Conservation (phyloP, 2,113 vertebrate species). For the Geococcyx californianus region DNA sequence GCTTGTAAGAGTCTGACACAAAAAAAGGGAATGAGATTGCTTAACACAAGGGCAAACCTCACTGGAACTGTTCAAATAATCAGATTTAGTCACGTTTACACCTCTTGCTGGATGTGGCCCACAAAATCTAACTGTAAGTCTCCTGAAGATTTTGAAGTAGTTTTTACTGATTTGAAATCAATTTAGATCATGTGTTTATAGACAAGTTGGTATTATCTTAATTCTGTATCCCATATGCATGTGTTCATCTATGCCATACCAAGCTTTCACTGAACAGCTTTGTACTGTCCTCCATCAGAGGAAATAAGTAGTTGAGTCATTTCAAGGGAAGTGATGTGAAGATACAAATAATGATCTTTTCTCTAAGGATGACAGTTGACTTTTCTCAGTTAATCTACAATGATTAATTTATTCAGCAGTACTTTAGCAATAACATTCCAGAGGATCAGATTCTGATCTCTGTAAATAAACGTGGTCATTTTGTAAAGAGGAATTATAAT, state of each 20-base stretch:
- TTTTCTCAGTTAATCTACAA: background rate
- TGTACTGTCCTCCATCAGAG: background rate
- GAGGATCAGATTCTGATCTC: background rate
- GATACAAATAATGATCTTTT: background rate
- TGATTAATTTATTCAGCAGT: background rate
- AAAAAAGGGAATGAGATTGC: background rate
- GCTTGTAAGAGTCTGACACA: background rate
- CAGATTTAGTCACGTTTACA: background rate
- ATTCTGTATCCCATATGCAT: background rate
- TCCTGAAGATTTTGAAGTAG: background rate
- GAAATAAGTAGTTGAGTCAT: background rate
- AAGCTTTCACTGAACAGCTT: background rate
- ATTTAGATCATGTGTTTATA: background rate
- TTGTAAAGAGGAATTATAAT: background rate
- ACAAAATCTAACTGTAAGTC: background rate
- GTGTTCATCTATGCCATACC: background rate
- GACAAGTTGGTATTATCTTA: background rate
- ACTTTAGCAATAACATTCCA: background rate
- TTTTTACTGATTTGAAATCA: background rate
- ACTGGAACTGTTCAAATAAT: background rate
- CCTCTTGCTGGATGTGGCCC: background rate
- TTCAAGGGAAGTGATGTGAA: background rate
- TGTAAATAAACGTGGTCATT: background rate
- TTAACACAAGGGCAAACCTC: background rate
- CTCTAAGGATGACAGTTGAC: background rate